These are phyloP conservation scores for Goniozus legneri DNA, from an alignment of 1,140 invertebrate species.

Conservation along the genomic window DNA sequence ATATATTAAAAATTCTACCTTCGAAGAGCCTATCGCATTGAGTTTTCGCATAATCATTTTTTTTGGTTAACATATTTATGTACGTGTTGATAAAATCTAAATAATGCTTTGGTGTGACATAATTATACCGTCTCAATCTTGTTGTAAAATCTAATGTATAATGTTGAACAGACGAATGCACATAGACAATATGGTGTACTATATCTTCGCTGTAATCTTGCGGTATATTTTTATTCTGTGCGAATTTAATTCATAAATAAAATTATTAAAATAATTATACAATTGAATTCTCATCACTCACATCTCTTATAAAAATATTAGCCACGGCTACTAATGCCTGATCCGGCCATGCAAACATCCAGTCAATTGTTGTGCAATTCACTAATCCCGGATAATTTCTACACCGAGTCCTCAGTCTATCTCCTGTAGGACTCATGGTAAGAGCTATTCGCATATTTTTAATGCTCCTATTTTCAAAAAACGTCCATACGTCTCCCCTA, in stretches of 20 bases:
- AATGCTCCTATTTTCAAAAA: constrained; percentile 71
- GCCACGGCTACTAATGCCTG: constrained; percentile 85
- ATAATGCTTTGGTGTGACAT: constrained; percentile 87
- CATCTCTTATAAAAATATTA: constrained; percentile 69
- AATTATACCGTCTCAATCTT: constrained; percentile 73
- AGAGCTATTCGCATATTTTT: constrained; percentile 86
- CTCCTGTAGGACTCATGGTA: constrained; percentile 84
- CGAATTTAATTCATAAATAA: constrained; percentile 1
- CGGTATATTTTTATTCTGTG: constrained; percentile 61
- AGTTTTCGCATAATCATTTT: constrained; percentile 46
- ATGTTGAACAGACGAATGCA: constrained; percentile 68
- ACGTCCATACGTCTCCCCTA: constrained; percentile 79
- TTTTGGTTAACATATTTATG: constrained; percentile 67
- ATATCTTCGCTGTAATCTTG: constrained; percentile 64
- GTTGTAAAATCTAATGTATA: constrained; percentile 72
- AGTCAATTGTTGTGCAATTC: constrained; percentile 90
- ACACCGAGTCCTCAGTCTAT: constrained; percentile 75
- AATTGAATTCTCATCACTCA: constrained; percentile 37
- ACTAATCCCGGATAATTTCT: constrained; percentile 88
- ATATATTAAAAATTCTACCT: constrained; percentile 27
- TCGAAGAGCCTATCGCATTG: constrained; percentile 46
- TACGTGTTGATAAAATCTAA: constrained; percentile 82
- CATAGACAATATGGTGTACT: constrained; percentile 78
- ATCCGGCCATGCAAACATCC: constrained; percentile 88
- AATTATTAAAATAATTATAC: constrained; percentile 7